Conservation (phyloP, 2,113 vertebrate species). For the Xiphophorus maculatus region DNA sequence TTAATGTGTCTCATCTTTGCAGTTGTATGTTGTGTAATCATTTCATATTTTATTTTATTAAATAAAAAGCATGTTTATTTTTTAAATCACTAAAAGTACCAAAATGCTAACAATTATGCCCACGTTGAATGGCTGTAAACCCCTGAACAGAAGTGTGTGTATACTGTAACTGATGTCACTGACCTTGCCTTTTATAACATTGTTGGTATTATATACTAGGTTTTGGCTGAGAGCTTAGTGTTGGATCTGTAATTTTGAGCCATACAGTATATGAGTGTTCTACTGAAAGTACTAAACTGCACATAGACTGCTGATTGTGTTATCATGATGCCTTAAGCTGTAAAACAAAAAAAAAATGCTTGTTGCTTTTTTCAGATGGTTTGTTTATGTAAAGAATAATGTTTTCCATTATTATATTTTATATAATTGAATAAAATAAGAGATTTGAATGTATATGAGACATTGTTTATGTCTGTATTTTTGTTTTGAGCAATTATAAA, state of each 20-base stretch:
- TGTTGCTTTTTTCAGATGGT: constrained; percentile 39
- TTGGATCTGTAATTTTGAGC: constrained; percentile 57
- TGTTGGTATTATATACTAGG: constrained; percentile 46
- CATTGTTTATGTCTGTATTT: background rate
- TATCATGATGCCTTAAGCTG: constrained; percentile 58
- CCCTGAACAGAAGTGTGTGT: constrained; percentile 15
- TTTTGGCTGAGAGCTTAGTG: constrained; percentile 53
- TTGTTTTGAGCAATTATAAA: background rate
- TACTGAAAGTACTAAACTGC: constrained; percentile 43
- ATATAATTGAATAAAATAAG: constrained; percentile 53
- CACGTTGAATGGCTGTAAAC: background rate
- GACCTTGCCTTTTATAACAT: constrained; percentile 26
- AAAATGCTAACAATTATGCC: background rate
- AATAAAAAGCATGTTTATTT: background rate
- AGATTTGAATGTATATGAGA: constrained; percentile 18
- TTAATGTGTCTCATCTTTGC: background rate
- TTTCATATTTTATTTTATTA: background rate
- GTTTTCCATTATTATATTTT: constrained; percentile 67
- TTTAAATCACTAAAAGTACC: background rate
- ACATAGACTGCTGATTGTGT: constrained; percentile 44
- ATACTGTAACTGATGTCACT: constrained; percentile 43
- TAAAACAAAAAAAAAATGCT: constrained; percentile 34
- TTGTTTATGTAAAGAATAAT: constrained; percentile 50
- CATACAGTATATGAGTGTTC: constrained; percentile 33
- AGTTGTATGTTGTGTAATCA: background rate